Base-by-base conservation (phyloP, 2,113 vertebrate species). In the Lampris incognitus region DNA sequence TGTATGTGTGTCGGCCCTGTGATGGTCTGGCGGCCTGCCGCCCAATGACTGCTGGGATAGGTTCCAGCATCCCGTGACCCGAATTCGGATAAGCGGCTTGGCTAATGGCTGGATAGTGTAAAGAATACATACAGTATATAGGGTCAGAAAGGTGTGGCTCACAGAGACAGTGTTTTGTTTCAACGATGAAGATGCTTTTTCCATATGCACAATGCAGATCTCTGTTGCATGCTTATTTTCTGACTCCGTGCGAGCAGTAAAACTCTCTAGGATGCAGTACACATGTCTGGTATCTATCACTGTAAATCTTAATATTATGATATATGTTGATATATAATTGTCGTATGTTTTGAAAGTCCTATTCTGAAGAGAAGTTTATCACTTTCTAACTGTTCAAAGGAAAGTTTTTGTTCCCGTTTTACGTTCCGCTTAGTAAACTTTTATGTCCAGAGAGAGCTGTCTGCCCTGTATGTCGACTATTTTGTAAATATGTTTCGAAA, bases 401-500 rank as follows among this genome's bases (percentile, higher is more conserved):
- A 10, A 71, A 52, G 9, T 44, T 63, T 71, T 74, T 81, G 57
- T 80, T 85, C 60, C 54, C 54, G 76, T 91, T 89, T 89, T 72
- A 69, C 70, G 83, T 86, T 88, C 64, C 13, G 66, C 80, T 90
- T 65, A 65, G 48, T 77, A 52, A 67, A 62, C 78, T 56, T 83
- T 88, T 79, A 77, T 50, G 68, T 86, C 79, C 81, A 58, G 51
- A 84, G 60, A 73, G 51, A 85, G 24, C 24, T 66, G 76, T 92
- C 85, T 75, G 80, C 65, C 76, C 41, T 63, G 58, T 83, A 76
- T 85, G 86, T 87, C 66, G 1, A 66, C 74, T 4, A 6, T 82
- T 87, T 78, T 94, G 89, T 93, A 92, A 85, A 94, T 87, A 91
- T 73, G 71, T 88, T 86, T 82, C 52, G 72, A 87, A 89, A 86